Conservation (phyloP, 2,888 invertebrate genomes). For the Dryobotodes eremita region DNA sequence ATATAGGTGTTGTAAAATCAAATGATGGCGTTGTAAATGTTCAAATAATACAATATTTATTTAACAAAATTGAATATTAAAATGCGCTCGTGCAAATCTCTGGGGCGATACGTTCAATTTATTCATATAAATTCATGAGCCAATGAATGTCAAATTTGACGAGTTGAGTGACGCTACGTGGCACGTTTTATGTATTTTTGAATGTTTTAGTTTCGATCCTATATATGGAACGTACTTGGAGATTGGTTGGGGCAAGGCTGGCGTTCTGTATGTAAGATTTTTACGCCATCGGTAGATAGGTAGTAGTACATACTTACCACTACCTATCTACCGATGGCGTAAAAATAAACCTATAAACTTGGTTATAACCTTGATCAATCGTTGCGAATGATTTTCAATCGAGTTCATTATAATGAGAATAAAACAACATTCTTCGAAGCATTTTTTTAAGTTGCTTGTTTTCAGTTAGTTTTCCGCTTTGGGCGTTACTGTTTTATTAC, state of each 20-base stretch:
- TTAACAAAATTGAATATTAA: conserved; percentile 64
- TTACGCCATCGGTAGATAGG: not conserved
- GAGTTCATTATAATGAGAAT: not conserved
- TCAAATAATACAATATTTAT: conserved; percentile 63
- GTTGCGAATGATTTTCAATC: conserved; percentile 5
- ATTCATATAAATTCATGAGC: conserved; percentile 66
- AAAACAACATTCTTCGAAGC: not conserved
- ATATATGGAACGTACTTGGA: not conserved
- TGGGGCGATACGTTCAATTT: conserved; percentile 58
- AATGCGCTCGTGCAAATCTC: conserved; percentile 55
- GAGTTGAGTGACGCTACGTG: conserved; percentile 32
- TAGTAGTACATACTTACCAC: too few species aligned
- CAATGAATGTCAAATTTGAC: conserved; percentile 55
- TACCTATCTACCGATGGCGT: too few species aligned
- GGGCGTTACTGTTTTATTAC: not conserved
- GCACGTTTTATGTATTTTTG: conserved; percentile 36
- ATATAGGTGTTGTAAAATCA: conserved; percentile 43
- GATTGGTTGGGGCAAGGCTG: conserved; percentile 5
- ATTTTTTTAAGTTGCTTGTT: not conserved
- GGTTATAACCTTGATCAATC: not conserved
- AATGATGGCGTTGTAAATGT: conserved; percentile 52
- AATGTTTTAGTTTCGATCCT: conserved; percentile 35
- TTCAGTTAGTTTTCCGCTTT: not conserved
- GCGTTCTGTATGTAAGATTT: not conserved
- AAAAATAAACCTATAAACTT: not conserved